phyloP scores from a whole-genome alignment of 1,140 invertebrate species.

The Heliconius himera region DNA sequence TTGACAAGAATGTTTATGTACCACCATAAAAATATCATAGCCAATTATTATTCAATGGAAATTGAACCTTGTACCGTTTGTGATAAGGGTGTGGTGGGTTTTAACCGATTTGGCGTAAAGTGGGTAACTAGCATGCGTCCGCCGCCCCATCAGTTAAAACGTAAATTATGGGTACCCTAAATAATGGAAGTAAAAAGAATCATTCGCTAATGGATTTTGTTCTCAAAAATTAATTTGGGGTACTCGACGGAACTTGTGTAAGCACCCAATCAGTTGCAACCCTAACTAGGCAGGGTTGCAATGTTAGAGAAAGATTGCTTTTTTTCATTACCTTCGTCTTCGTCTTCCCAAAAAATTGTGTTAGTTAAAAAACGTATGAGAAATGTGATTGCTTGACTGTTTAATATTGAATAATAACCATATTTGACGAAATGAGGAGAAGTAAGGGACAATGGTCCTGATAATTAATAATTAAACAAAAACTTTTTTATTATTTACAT shows the following conservation, averaged over 20 bases:
- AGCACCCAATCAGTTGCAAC: conserved; percentile 65
- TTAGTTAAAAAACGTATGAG: too few species aligned
- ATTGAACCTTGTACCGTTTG: conserved; percentile 34
- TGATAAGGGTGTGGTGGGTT: conserved; percentile 30
- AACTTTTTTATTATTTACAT: too few species aligned
- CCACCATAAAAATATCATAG: conserved; percentile 41
- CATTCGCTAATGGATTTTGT: conserved; percentile 79
- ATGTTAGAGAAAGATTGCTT: not conserved
- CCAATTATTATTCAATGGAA: conserved; percentile 34
- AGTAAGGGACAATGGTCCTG: too few species aligned
- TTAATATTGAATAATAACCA: too few species aligned
- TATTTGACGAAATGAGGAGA: too few species aligned
- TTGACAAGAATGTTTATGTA: conserved; percentile 68
- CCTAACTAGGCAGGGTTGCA: conserved; percentile 53
- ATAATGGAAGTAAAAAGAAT: conserved; percentile 74
- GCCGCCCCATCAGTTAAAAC: conserved; percentile 72
- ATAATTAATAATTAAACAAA: too few species aligned
- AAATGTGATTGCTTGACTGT: too few species aligned
- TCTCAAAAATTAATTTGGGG: conserved; percentile 79
- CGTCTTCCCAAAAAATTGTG: too few species aligned
- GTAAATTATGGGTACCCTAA: conserved; percentile 78
- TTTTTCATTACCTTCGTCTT: not conserved
- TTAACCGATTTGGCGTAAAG: not conserved
- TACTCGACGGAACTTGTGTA: conserved; percentile 72
- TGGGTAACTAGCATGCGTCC: conserved; percentile 49